A percentile compares a stretch with the other conserved stretches of the same genome.
phyloP scores from a whole-genome alignment of 64 coral and sea anemone species.

The Hydrozoanthus tunicans region DNA sequence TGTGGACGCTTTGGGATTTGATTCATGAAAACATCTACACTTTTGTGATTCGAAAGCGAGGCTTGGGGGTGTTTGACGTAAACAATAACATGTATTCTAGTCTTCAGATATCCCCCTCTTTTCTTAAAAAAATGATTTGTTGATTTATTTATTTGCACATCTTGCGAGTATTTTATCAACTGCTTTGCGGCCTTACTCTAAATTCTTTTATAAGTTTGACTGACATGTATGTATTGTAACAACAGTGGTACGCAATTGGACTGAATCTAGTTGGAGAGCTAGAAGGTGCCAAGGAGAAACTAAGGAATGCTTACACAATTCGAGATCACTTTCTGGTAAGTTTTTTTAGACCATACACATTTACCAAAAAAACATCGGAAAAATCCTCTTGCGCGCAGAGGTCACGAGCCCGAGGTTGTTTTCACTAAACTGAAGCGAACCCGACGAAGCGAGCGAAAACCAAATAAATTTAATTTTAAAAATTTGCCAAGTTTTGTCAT shows the following conservation, averaged over 20 bases:
- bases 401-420: not conserved
- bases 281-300: conserved; percentile 54
- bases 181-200: too few relatives aligned
- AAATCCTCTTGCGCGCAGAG: not conserved
- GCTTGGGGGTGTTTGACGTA: not conserved
- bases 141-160: too few relatives aligned
- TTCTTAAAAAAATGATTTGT: not conserved
- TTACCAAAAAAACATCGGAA: not conserved
- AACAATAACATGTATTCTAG: not conserved
- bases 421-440: not conserved
- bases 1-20: too few relatives aligned
- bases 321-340: conserved; percentile 58
- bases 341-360: not conserved
- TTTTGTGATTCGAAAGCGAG: not conserved
- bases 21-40: not conserved
- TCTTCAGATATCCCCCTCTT: not conserved
- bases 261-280: conserved; percentile 62
- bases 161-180: too few relatives aligned
- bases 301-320: conserved; percentile 58
- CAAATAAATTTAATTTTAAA: not conserved
- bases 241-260: conserved; percentile 63
- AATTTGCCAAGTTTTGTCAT: not conserved
- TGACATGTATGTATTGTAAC: not conserved
- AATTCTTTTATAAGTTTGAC: not conserved
- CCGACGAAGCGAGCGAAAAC: not conserved